Base-by-base conservation (phyloP, 2,888 invertebrate species). In the Matsumyia berberina region DNA sequence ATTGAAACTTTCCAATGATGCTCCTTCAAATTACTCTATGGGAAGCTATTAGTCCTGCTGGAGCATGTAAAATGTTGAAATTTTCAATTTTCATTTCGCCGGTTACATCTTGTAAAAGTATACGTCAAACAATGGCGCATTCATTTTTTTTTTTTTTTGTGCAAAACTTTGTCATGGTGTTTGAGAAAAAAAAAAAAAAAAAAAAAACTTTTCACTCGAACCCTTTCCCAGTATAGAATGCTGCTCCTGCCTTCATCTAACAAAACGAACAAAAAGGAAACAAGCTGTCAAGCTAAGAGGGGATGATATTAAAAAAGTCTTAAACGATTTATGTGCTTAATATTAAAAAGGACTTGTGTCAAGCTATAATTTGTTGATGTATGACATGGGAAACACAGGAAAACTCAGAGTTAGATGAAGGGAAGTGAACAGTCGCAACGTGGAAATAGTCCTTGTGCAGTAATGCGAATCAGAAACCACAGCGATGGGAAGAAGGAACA, bases 261-360 rank as follows among this genome's bases (percentile, higher is more conserved):
- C 24, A 9, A 70, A 49, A 49, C 11, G 11, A 24, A 49, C 24
- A 9, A 70, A 49, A 49, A 37, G 15, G 57, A 44, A 57, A 37
- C 44, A 15, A 55, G 55, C 64, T 74, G 64, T 64, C 64, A 53
- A 49, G 37, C 57, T 44, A 57, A 46, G 37, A 17, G 17, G 37
- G 74, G 64, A 46, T 64, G 44, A 17, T 66, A 64, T 57, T 74
- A 24, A 74, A 74, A 66, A 64, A 33, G 57, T 66, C 74, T 66
- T 57, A 66, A 74, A 37, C 55, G 57, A 66, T 74, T 74, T 74
- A 64, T 64, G 74, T 37, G 64, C 64, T 57, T 64, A 64, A 74
- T 46, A 55, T 66, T 74, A 39, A 51, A 66, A 66, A 24, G 4
- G 64, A 19, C 19, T 64, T 46, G n/a, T 46, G 46, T 35, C 35